A percentile compares a stretch with the other conserved stretches of the same genome.
These are phyloP conservation scores for roundworm (Caenorhabditis elegans) DNA, from an alignment of 1,140 invertebrate genomes.

Conservation along the genomic window WBcel235 BX284602.5:9167001-9167500, in stretches of 20 bases:
- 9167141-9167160: neutral
- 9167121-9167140: slow-evolving; percentile 25
- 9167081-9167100: slow-evolving; percentile 50
- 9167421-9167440: slow-evolving; percentile 14
- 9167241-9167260: slow-evolving; percentile 41
- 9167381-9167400: slow-evolving; percentile 44
- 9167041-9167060: neutral
- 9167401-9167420: slow-evolving; percentile 40
- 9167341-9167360: too few relatives aligned
- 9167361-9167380: slow-evolving; percentile 45
- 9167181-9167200: neutral
- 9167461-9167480: slow-evolving; percentile 54
- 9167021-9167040: neutral
- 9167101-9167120: slow-evolving; percentile 49
- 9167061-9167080: slow-evolving; percentile 46
- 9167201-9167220: neutral
- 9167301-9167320: slow-evolving; percentile 51
- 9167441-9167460: slow-evolving; percentile 14
- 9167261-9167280: slow-evolving; percentile 40
- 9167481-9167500: slow-evolving; percentile 54
- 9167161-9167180: slow-evolving; percentile 12
- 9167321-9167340: slow-evolving; percentile 32
- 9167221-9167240: neutral
- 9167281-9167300: slow-evolving; percentile 47
- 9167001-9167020: neutral